Evolutionary conservation across 2,888 invertebrate genomes (phyloP).

Genomic region (Rhodophaea formosa): DNA sequence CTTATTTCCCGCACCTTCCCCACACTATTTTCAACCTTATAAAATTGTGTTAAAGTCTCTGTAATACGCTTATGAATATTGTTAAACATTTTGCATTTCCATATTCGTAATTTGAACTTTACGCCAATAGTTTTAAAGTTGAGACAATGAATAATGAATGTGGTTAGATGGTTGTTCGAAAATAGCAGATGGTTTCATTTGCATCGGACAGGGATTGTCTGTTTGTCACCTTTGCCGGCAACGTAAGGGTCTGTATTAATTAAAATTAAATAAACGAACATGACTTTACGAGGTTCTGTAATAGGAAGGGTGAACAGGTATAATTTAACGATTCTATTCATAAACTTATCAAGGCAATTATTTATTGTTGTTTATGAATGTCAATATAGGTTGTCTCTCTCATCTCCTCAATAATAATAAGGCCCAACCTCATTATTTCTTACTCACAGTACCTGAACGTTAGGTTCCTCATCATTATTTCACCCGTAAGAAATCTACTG

Average conservation of each 20-base stretch:
- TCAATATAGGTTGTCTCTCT: no score
- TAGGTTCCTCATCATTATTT: no score
- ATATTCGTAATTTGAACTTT: slow-evolving; percentile 28
- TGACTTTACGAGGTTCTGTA: slow-evolving; percentile 5
- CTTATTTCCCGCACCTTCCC: background rate
- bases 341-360: background rate
- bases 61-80: slow-evolving; percentile 20
- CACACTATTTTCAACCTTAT: slow-evolving; percentile 25
- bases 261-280: slow-evolving; percentile 27
- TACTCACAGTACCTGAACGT: no score
- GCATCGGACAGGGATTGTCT: slow-evolving; percentile 64
- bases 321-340: background rate
- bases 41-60: slow-evolving; percentile 8
- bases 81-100: slow-evolving; percentile 16
- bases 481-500: no score
- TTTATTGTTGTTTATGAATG: no score
- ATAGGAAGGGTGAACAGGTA: background rate
- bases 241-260: slow-evolving; percentile 16
- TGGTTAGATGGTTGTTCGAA: slow-evolving; percentile 29
- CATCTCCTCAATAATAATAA: no score
- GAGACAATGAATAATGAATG: slow-evolving; percentile 11
- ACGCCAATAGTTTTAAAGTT: slow-evolving; percentile 17
- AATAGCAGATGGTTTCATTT: slow-evolving; percentile 59
- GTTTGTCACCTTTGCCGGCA: slow-evolving; percentile 54
- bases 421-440: no score